Evolutionary conservation across 2,113 vertebrate genomes (phyloP), one percentile per base, ranked within the genome.

Genomic region (Cyanocitta stelleri): DNA sequence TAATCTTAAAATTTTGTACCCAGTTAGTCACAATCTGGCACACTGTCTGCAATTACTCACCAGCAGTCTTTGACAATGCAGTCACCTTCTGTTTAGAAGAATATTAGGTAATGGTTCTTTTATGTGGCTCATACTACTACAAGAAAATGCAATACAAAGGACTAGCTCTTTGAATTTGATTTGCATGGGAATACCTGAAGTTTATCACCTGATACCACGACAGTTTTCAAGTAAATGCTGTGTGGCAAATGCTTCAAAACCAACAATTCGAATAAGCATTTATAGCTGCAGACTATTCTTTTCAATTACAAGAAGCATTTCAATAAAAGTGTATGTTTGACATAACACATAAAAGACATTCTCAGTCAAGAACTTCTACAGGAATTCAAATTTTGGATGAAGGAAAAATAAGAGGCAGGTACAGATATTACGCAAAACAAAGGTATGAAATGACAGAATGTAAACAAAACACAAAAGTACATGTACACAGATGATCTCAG

Each of bases 271-370:
- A 97, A 97, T 89, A 93, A 97, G 83, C 96, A 97, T 98, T 98
- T 98, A 97, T 97, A 98, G 97, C 85, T 98, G 94, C 97, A 98
- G 90, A 98, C 88, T 96, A 97, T 95, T 97, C 98, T 98, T 97
- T 98, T 97, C 95, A 93, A 97, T 98, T 98, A 97, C 93, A 93
- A 97, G 89, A 97, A 97, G 95, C 97, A 98, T 98, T 98, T 98
- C 96, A 97, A 96, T 96, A 89, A 67, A 97, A 39, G 49, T 9
- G 43, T 93, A 95, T 91, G 64, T 74, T 96, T 95, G 89, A 97
- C 59, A 76, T 85, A 96, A 86, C 62, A 89, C 39, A 87, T 85
- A 89, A 90, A 96, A 94, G n/a, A 96, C 72, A 93, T 58, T 73
- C 44, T 96, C 72, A 86, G 72, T 87, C 79, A 94, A 95, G 63